These are phyloP conservation scores for Tamandua tetradactyla DNA, from an alignment of 2,797 vertebrate species.

Conservation along the genomic window DNA sequence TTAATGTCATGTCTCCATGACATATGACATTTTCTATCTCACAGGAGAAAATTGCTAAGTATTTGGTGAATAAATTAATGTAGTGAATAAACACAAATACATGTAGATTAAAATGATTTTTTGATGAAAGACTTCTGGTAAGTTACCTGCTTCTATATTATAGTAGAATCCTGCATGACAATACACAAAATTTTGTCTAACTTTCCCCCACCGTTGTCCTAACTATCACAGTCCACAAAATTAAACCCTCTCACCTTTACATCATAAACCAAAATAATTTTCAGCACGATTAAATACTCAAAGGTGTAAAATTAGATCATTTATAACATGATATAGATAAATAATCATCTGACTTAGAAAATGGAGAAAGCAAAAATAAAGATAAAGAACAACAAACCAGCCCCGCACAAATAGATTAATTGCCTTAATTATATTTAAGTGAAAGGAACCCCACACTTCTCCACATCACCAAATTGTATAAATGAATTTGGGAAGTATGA, in stretches of 20 bases:
- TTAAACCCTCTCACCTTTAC: not conserved
- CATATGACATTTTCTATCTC: not conserved
- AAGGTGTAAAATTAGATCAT: not conserved
- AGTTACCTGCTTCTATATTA: not conserved
- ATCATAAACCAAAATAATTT: not conserved
- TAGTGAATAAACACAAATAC: not conserved
- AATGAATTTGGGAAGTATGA: slow-evolving; percentile 36
- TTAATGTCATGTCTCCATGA: not conserved
- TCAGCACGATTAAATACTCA: not conserved
- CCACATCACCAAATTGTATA: slow-evolving; percentile 4
- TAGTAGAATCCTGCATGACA: not conserved
- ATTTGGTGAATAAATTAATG: not conserved
- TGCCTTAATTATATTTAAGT: slow-evolving; percentile 36
- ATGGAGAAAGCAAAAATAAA: not conserved
- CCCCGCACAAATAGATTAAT: slow-evolving; percentile 5
- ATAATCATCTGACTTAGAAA: not conserved
- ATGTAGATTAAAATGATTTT: not conserved
- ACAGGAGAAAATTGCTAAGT: not conserved
- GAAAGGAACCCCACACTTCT: not conserved
- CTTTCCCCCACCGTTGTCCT: not conserved
- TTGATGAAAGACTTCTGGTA: not conserved
- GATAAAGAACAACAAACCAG: not conserved
- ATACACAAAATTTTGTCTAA: not conserved
- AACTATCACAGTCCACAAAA: not conserved
- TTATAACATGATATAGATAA: not conserved